phyloP scores from a whole-genome alignment of 2,113 vertebrate species.

The Eulemur rufifrons region DNA sequence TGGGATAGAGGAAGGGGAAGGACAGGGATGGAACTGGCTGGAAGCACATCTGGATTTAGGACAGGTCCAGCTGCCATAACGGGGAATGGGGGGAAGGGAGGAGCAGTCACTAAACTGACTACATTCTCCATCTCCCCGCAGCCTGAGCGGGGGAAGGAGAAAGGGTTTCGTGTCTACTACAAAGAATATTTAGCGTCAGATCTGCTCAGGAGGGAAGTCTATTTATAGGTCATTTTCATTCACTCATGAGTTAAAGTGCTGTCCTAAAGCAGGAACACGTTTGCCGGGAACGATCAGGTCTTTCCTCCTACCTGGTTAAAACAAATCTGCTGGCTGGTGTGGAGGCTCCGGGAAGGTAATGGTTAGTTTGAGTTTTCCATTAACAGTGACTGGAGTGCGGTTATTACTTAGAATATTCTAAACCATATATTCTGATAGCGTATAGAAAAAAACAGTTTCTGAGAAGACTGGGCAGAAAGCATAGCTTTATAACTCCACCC shows the following conservation, averaged over 20 bases:
- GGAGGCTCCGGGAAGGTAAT: constrained; percentile 59
- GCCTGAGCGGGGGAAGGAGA: neutral
- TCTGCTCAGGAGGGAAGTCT: constrained; percentile 38
- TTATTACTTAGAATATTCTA: constrained; percentile 67
- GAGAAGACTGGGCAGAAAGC: constrained; percentile 25
- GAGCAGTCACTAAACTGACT: neutral
- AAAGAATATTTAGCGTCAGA: constrained; percentile 26
- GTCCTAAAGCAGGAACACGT: constrained; percentile 39
- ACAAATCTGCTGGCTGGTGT: constrained; percentile 61
- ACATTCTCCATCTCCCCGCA: neutral
- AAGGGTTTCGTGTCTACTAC: neutral
- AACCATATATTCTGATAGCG: neutral
- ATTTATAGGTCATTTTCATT: constrained; percentile 16
- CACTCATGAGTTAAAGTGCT: constrained; percentile 22
- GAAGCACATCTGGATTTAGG: neutral
- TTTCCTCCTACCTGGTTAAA: constrained; percentile 53
- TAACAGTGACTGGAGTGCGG: neutral
- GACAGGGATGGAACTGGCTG: neutral
- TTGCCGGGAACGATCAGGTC: constrained; percentile 71
- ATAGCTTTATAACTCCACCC: neutral
- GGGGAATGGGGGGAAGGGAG: fast-evolving
- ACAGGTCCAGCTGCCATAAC: neutral
- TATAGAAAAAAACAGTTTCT: neutral
- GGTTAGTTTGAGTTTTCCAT: constrained; percentile 57
- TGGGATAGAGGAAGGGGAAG: neutral